A percentile compares a stretch with the other conserved stretches of the same genome.
Conservation (phyloP, 1,140 invertebrate genomes). For the Drosophila arizonae region DNA sequence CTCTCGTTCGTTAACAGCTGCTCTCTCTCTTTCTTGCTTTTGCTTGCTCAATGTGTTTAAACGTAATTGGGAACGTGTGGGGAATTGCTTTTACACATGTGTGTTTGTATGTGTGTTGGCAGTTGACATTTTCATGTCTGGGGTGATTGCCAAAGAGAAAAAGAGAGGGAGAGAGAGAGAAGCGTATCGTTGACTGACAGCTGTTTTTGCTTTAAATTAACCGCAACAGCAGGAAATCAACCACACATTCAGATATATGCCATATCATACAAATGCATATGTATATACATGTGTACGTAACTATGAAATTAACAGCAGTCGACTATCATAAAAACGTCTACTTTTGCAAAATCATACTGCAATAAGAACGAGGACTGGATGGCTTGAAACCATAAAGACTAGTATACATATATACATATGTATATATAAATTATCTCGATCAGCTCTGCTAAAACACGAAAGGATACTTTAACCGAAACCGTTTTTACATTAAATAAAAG, state of each 20-base stretch:
- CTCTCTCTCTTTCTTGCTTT: slow-evolving; percentile 24
- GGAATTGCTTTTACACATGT: slow-evolving; percentile 55
- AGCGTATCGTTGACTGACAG: slow-evolving; percentile 56
- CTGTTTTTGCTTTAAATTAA: slow-evolving; percentile 70
- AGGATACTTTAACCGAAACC: no score
- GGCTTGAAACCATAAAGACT: no score
- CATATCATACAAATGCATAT: background rate
- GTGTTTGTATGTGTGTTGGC: slow-evolving; percentile 28
- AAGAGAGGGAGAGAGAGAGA: slow-evolving; percentile 22
- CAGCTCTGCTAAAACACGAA: no score
- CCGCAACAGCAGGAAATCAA: slow-evolving; percentile 44
- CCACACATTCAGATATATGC: slow-evolving; percentile 5
- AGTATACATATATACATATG: no score
- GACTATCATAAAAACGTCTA: no score
- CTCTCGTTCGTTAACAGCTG: slow-evolving; percentile 14
- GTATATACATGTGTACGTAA: no score
- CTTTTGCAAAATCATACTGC: no score
- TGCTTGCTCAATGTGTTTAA: background rate
- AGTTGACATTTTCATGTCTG: slow-evolving; percentile 28
- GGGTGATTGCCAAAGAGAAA: slow-evolving; percentile 18
- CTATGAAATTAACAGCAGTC: slow-evolving; percentile 3
- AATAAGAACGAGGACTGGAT: no score
- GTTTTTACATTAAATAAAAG: no score
- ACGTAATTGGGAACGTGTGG: slow-evolving; percentile 47
- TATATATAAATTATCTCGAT: no score